Base-by-base conservation (phyloP, 2,797 vertebrate genomes). In the Pseudotriccus pelzelni region DNA sequence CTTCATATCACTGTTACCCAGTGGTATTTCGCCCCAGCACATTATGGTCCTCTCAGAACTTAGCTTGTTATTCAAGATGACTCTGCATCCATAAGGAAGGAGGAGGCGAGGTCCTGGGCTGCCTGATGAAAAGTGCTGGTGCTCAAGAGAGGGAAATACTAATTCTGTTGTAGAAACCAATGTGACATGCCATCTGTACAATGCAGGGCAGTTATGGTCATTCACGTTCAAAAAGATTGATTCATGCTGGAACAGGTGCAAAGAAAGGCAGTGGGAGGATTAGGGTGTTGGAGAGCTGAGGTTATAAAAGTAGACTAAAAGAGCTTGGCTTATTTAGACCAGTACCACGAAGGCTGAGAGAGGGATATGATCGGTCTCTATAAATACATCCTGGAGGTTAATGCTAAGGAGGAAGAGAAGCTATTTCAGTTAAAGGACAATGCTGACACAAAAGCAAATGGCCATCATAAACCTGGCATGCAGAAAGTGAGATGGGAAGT, bases 171-270 rank as follows among this genome's bases (percentile, higher is more conserved):
- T 81, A 90, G 84, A 95, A 91, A 93, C 73, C 53, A 4, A 75
- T 74, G 94, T 77, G 91, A 93, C 95, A 67, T 90, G 93, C 90
- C 91, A 91, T 64, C 52, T 49, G 60, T 82, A 94, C 95, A 96
- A 90, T 84, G 85, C 23, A 3, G 87, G 77, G 85, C 67, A 94
- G 93, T 78, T 94, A 89, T 86, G 93, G 94, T 93, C 83, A 88
- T 94, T 94, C 93, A 50, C 9, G 21, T 90, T 93, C 85, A 78
- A 76, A 94, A 95, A 93, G 95, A 88, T 93, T 96, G 96, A 95
- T 97, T 96, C 95, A 95, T 74, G 14, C 91, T 88, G 91, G 85
- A 97, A 94, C 95, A 96, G 96, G 96, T 97, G 95, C 95, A 97
- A 77, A 90, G 90, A 95, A 93, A 94, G 90, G 93, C 95, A 86